Evolutionary conservation across 2,797 vertebrate species (phyloP).

Genomic region (Cottoperca gobio): DNA sequence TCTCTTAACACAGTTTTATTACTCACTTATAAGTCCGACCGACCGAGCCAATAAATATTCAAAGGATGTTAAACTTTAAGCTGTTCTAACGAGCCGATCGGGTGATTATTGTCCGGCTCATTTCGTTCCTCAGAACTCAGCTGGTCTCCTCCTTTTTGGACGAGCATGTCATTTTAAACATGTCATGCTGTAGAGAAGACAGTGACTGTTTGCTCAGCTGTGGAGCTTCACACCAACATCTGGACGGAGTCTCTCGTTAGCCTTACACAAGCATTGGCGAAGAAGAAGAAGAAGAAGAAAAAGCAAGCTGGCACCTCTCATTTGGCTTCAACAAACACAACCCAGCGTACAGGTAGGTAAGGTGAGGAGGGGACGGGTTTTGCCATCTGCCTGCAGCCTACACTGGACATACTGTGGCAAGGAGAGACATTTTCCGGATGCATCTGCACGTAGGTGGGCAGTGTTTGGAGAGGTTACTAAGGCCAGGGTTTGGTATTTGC

Average conservation of each 20-base stretch:
- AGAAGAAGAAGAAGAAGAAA: not conserved
- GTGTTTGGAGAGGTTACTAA: slow-evolving; percentile 65
- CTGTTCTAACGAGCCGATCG: slow-evolving; percentile 12
- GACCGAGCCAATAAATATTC: slow-evolving; percentile 4
- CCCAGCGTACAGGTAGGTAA: slow-evolving; percentile 50
- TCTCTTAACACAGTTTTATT: not conserved
- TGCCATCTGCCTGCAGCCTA: slow-evolving; percentile 46
- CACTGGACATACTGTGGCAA: slow-evolving; percentile 49
- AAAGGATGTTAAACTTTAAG: slow-evolving; percentile 17
- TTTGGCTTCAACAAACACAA: slow-evolving; percentile 26
- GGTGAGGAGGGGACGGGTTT: slow-evolving; percentile 21
- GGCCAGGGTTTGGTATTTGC: slow-evolving; percentile 62
- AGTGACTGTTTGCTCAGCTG: slow-evolving; percentile 85
- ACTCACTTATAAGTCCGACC: slow-evolving; percentile 5
- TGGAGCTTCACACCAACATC: slow-evolving; percentile 70
- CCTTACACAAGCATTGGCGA: slow-evolving; percentile 44
- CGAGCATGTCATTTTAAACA: slow-evolving; percentile 81
- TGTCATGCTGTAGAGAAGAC: slow-evolving; percentile 78
- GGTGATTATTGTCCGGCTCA: slow-evolving; percentile 23
- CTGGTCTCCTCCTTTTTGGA: slow-evolving; percentile 66
- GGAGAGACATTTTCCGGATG: slow-evolving; percentile 64
- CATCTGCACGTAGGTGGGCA: slow-evolving; percentile 64
- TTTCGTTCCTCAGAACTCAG: slow-evolving; percentile 36
- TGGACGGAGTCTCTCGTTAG: slow-evolving; percentile 61
- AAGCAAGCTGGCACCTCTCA: slow-evolving; percentile 29